Evolutionary conservation across 2,113 vertebrate genomes (phyloP).

Genomic region (Pedionomus torquatus): DNA sequence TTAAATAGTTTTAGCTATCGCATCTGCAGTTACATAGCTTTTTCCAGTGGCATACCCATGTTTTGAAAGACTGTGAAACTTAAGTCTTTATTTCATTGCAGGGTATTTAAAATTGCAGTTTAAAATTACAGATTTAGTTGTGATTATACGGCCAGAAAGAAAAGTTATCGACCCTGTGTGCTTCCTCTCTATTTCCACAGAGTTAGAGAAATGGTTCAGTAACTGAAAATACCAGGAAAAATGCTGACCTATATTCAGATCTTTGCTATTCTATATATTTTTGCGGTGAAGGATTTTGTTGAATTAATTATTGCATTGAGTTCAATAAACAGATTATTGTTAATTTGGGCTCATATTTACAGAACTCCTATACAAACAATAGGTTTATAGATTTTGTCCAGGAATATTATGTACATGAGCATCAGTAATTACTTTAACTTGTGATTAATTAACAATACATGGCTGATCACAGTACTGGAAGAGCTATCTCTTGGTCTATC

Average conservation of each 20-base stretch:
- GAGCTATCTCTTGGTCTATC: conserved; percentile 4
- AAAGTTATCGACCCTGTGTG: background rate
- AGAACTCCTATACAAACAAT: conserved; percentile 61
- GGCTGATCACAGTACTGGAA: conserved; percentile 62
- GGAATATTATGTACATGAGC: conserved; percentile 66
- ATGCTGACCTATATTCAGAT: background rate
- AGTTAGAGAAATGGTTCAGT: background rate
- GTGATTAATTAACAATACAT: conserved; percentile 66
- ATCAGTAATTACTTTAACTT: conserved; percentile 75
- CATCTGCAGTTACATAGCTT: background rate
- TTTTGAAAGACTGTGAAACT: background rate
- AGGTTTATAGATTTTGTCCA: conserved; percentile 65
- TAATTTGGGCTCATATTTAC: conserved; percentile 61
- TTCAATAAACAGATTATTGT: conserved; percentile 44
- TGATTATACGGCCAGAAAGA: background rate
- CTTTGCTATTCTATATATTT: conserved; percentile 5
- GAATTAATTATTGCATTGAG: background rate
- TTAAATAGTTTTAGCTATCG: background rate
- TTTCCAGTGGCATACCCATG: background rate
- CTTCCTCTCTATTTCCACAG: background rate
- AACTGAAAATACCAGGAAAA: background rate
- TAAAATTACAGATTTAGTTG: background rate
- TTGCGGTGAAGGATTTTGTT: conserved; percentile 25
- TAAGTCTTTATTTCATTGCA: background rate
- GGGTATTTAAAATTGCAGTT: background rate